Conservation (phyloP, 1,140 invertebrate genomes). For the Sarcophaga bullata region DNA sequence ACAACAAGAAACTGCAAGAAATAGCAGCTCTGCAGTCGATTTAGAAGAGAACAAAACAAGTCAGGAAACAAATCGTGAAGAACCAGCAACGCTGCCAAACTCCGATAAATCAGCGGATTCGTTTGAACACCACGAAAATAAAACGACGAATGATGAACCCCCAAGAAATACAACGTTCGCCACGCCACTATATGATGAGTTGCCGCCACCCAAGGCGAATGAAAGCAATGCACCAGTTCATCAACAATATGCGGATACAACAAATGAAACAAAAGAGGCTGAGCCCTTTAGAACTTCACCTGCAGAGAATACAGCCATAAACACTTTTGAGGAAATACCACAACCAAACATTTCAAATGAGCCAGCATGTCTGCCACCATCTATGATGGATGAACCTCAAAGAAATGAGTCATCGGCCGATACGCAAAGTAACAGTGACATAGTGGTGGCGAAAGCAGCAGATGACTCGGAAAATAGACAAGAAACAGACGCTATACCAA, state of each 20-base stretch:
- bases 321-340: not conserved
- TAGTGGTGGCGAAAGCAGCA: not conserved
- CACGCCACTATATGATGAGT: conserved; percentile 58
- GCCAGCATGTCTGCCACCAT: conserved; percentile 37
- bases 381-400: conserved; percentile 29
- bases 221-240: not conserved
- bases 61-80: conserved; percentile 7
- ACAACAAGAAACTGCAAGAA: not conserved
- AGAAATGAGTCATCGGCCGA: not conserved
- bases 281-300: not conserved
- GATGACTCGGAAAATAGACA: not conserved
- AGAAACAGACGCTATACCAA: not conserved
- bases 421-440: not conserved
- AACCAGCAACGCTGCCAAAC: conserved; percentile 42
- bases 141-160: not conserved
- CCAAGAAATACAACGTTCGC: not conserved
- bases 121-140: not conserved
- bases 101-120: not conserved
- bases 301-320: not conserved
- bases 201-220: conserved; percentile 49
- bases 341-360: not conserved
- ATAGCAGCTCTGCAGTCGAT: not conserved
- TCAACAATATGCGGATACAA: not conserved
- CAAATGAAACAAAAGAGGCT: not conserved
- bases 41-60: not conserved